Evolutionary conservation across 2,113 vertebrate genomes (phyloP).

Genomic region (Phalacrocorax carbo): DNA sequence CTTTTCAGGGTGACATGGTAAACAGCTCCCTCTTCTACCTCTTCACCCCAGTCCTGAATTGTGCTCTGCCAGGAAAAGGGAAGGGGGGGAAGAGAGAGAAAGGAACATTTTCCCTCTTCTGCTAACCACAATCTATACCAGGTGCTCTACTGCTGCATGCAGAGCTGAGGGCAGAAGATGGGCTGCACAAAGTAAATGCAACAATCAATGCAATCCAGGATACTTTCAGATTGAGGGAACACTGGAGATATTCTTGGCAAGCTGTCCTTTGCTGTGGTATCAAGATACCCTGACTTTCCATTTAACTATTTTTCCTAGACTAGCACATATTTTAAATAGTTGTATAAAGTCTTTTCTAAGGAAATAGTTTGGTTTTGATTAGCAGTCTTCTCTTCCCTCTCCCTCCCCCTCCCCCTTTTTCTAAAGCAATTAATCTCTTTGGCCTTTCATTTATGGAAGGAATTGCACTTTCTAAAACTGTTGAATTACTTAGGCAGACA

Average conservation of each 20-base stretch:
- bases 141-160: conserved; percentile 13
- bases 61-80: conserved; percentile 81
- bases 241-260: conserved; percentile 64
- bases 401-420: background rate
- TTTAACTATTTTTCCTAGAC: conserved; percentile 60
- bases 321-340: conserved; percentile 66
- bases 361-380: conserved; percentile 58
- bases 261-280: conserved; percentile 50
- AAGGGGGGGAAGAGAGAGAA: background rate
- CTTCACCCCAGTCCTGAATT: conserved; percentile 94
- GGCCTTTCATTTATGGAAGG: background rate
- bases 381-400: background rate
- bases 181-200: conserved; percentile 43
- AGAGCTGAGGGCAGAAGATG: conserved; percentile 13
- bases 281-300: conserved; percentile 64
- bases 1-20: conserved; percentile 95
- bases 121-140: conserved; percentile 53
- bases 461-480: conserved; percentile 4
- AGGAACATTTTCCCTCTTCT: background rate
- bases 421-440: conserved; percentile 22
- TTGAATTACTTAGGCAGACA: background rate
- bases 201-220: conserved; percentile 6
- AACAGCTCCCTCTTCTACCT: conserved; percentile 94
- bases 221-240: conserved; percentile 1
- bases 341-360: conserved; percentile 37